Percentiles rank a stretch among this genome's conserved stretches.
Evolutionary conservation across 2,113 vertebrate genomes (phyloP).

Genomic region (Holacanthus passer): DNA sequence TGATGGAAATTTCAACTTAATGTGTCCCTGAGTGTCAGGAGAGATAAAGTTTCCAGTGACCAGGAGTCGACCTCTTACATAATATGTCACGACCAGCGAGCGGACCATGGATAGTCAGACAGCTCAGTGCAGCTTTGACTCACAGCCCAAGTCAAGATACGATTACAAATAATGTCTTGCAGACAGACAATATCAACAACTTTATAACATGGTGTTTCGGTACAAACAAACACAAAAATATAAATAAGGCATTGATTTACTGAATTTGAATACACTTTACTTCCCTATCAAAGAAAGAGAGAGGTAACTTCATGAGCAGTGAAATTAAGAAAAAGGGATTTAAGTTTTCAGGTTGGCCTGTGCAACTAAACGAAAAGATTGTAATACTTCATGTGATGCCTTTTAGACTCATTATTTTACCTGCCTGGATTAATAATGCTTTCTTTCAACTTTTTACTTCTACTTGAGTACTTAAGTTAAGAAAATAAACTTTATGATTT

Average conservation of each 20-base stretch:
- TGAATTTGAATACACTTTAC: not conserved
- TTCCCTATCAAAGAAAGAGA: not conserved
- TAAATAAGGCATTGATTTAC: not conserved
- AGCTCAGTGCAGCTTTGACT: not conserved
- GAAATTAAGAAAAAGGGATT: not conserved
- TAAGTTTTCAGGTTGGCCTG: not conserved
- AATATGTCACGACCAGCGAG: slow-evolving; percentile 43
- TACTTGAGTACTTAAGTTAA: too few relatives aligned
- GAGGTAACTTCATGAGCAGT: not conserved
- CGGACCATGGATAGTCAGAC: not conserved
- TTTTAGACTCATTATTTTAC: not conserved
- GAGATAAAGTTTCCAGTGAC: slow-evolving; percentile 63
- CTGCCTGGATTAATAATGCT: too few relatives aligned
- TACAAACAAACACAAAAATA: not conserved
- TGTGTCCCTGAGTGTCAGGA: slow-evolving; percentile 19
- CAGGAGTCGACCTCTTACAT: slow-evolving; percentile 60
- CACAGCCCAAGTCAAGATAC: not conserved
- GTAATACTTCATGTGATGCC: not conserved
- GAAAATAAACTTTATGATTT: too few relatives aligned
- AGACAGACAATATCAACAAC: not conserved
- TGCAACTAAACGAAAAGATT: not conserved
- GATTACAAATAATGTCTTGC: not conserved
- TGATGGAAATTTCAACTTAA: slow-evolving; percentile 39
- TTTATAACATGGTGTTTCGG: not conserved
- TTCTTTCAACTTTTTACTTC: too few relatives aligned